These are phyloP conservation scores for human DNA, from an alignment of 2,113 vertebrate species.

Conservation along the genomic window GRCh38 chr4:100526001-100526500, in stretches of 20 bases:
- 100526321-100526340: neutral
- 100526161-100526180: neutral
- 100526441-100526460: neutral
- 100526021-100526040: neutral
- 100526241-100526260: too few relatives aligned
- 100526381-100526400: neutral
- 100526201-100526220: slow-evolving; percentile 5
- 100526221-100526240: neutral
- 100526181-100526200: neutral
- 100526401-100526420: neutral
- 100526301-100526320: too few relatives aligned
- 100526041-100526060: neutral
- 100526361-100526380: neutral
- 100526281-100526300: neutral
- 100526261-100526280: neutral
- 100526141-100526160: neutral
- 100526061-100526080: neutral
- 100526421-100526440: neutral
- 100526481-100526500: neutral
- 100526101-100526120: neutral
- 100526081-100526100: neutral
- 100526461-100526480: neutral
- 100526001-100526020: neutral
- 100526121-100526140: neutral
- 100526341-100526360: slow-evolving; percentile 20